Evolutionary conservation across 2,113 vertebrate genomes (phyloP).

Genomic region (Pedionomus torquatus): DNA sequence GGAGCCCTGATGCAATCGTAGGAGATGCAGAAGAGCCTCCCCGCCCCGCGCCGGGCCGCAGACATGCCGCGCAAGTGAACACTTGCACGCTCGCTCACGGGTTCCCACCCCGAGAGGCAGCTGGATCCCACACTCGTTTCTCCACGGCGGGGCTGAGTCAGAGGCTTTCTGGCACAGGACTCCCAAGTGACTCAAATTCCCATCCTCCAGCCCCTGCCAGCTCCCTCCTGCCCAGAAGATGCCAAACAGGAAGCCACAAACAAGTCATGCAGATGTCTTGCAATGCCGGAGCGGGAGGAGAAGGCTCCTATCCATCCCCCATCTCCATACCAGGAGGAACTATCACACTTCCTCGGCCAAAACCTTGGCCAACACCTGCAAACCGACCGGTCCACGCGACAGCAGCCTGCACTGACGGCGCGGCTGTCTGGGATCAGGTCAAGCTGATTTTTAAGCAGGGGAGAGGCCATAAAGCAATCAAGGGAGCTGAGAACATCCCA

Average conservation of each 20-base stretch:
- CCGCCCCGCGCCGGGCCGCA: background rate
- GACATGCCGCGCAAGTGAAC: conserved; percentile 40
- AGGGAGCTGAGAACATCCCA: background rate
- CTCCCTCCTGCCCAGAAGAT: conserved; percentile 50
- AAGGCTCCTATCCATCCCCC: conserved; percentile 10
- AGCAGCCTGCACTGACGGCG: background rate
- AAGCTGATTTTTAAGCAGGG: background rate
- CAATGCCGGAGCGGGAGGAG: background rate
- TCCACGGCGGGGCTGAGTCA: conserved; percentile 29
- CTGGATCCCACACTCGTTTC: conserved; percentile 43
- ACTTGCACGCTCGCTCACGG: background rate
- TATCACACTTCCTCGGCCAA: background rate
- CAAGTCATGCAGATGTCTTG: conserved; percentile 37
- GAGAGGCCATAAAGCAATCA: background rate
- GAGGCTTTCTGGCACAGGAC: conserved; percentile 22
- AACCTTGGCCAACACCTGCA: background rate
- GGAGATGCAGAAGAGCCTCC: background rate
- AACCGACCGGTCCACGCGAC: background rate
- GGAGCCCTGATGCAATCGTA: background rate
- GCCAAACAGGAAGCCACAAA: conserved; percentile 62
- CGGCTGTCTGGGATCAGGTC: background rate
- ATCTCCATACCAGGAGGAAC: conserved; percentile 22
- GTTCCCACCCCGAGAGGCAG: conserved; percentile 28
- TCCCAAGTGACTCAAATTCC: conserved; percentile 47
- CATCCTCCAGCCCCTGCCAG: conserved; percentile 40